phyloP scores from a whole-genome alignment of 2,888 invertebrate genomes.

The Bembecia ichneumoniformis region DNA sequence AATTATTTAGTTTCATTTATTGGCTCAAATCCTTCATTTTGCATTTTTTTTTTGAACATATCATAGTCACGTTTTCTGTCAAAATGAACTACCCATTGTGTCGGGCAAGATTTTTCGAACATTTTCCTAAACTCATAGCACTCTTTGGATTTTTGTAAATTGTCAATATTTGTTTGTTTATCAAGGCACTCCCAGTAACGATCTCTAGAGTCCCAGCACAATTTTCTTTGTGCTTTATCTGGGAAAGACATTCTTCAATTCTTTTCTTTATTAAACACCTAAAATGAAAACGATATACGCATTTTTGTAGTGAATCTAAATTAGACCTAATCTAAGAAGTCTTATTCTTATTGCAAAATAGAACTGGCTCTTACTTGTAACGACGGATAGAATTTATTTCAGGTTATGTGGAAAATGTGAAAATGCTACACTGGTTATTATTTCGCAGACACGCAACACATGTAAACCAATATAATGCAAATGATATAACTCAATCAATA shows the following conservation, averaged over 20 bases:
- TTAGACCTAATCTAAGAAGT: neutral
- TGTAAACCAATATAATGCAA: no score
- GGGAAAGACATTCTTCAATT: constrained; percentile 81
- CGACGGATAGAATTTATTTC: no score
- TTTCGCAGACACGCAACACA: no score
- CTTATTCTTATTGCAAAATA: neutral
- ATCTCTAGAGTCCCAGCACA: constrained; percentile 90
- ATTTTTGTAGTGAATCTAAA: neutral
- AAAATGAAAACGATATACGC: constrained; percentile 30
- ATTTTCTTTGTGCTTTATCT: constrained; percentile 81
- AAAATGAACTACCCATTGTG: constrained; percentile 95
- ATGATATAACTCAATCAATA: constrained; percentile 1
- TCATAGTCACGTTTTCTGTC: constrained; percentile 91
- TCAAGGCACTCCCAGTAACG: constrained; percentile 92
- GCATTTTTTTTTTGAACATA: constrained; percentile 89
- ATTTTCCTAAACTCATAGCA: constrained; percentile 81
- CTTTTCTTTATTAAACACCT: constrained; percentile 30
- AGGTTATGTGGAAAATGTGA: no score
- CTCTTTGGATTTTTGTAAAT: constrained; percentile 58
- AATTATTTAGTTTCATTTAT: constrained; percentile 57
- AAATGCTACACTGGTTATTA: no score
- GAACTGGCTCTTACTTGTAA: neutral
- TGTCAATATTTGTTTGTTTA: constrained; percentile 74
- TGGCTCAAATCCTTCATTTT: constrained; percentile 89
- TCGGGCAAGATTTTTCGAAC: constrained; percentile 84